These are phyloP conservation scores for Drosophila prolongata DNA, from an alignment of 2,888 invertebrate genomes.

Conservation along the genomic window DNA sequence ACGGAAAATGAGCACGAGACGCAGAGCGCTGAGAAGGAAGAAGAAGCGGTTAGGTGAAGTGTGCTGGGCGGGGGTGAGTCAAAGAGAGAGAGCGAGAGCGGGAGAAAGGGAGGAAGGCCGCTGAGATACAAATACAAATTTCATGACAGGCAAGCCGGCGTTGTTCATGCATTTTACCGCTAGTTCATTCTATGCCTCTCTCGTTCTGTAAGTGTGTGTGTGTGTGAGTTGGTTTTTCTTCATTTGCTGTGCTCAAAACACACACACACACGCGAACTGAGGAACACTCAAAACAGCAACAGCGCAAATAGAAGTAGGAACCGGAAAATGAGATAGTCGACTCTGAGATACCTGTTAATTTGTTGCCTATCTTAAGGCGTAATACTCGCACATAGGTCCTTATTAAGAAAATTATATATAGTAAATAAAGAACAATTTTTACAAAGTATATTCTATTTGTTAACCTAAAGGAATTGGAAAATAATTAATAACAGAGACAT, in stretches of 20 bases:
- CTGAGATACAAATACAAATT: slow-evolving; percentile 70
- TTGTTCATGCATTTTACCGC: slow-evolving; percentile 74
- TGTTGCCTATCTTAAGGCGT: background rate
- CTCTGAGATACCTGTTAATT: slow-evolving; percentile 13
- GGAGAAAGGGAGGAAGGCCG: slow-evolving; percentile 26
- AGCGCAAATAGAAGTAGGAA: slow-evolving; percentile 43
- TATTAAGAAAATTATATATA: background rate
- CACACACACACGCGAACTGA: slow-evolving; percentile 42
- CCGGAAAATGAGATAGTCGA: background rate
- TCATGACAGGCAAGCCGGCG: slow-evolving; percentile 59
- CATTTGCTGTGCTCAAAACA: slow-evolving; percentile 45
- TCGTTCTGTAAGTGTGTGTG: slow-evolving; percentile 27
- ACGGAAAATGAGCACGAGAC: slow-evolving; percentile 75
- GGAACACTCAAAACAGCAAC: slow-evolving; percentile 39
- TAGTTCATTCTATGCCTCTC: slow-evolving; percentile 65
- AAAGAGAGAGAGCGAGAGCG: slow-evolving; percentile 29
- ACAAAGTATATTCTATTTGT: too few relatives aligned
- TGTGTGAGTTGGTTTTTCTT: slow-evolving; percentile 47
- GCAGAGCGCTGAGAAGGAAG: slow-evolving; percentile 54
- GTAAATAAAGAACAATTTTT: too few relatives aligned
- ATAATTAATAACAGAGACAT: too few relatives aligned
- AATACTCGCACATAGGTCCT: background rate
- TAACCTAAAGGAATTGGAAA: too few relatives aligned
- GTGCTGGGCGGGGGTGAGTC: slow-evolving; percentile 17
- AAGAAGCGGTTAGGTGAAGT: slow-evolving; percentile 27